Percentiles rank a stretch among this genome's conserved stretches.
Conservation (phyloP, 2,797 vertebrate species). For the Trematomus bernacchii region DNA sequence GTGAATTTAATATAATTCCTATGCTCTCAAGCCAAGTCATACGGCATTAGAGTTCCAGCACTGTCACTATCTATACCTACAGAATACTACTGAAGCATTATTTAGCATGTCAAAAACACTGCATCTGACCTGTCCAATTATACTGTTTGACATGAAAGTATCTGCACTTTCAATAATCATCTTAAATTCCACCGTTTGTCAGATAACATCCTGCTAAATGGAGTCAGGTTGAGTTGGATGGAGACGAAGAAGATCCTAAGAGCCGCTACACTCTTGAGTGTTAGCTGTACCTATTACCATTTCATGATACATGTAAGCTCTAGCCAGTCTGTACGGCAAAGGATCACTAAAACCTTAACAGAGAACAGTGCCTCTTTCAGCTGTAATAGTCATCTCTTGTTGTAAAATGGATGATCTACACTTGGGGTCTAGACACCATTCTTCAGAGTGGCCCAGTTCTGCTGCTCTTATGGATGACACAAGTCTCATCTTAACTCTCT, state of each 20-base stretch:
- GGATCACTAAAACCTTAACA: conserved; percentile 60
- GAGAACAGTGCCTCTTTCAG: conserved; percentile 58
- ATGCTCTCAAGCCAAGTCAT: background rate
- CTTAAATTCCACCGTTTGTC: conserved; percentile 30
- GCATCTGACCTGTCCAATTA: background rate
- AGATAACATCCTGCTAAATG: conserved; percentile 2
- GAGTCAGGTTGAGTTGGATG: conserved; percentile 20
- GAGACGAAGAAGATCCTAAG: conserved; percentile 23
- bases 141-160: background rate
- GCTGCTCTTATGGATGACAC: conserved; percentile 69
- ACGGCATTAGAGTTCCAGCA: background rate
- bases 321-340: conserved; percentile 56
- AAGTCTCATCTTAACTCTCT: conserved; percentile 60
- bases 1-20: background rate
- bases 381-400: conserved; percentile 47
- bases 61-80: background rate
- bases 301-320: conserved; percentile 60
- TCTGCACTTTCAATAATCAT: background rate
- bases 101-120: background rate
- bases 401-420: conserved; percentile 74
- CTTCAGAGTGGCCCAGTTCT: conserved; percentile 76
- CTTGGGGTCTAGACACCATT: conserved; percentile 67
- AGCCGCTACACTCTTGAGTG: conserved; percentile 48
- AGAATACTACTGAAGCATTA: background rate
- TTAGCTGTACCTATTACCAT: conserved; percentile 57